Percentiles rank a stretch among this genome's conserved stretches.
Conservation (phyloP, 1,140 invertebrate genomes). For the Choristoneura fumiferana region DNA sequence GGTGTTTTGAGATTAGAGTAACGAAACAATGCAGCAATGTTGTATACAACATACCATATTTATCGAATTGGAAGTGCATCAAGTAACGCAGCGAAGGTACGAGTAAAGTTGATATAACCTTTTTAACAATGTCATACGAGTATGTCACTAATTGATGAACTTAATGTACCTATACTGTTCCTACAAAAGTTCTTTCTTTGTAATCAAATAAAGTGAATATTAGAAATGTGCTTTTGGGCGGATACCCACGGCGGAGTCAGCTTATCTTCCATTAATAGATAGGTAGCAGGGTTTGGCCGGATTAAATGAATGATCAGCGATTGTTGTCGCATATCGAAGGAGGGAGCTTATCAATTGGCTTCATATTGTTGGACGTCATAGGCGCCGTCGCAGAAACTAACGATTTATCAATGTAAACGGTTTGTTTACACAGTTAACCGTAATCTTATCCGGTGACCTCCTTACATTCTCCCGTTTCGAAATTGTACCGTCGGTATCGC, state of each 20-base stretch:
- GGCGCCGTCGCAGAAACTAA: constrained; percentile 68
- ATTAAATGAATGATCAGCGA: constrained; percentile 13
- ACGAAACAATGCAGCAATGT: too few species aligned
- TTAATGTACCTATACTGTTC: too few species aligned
- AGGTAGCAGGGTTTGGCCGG: background rate
- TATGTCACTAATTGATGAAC: too few species aligned
- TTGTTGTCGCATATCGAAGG: constrained; percentile 26
- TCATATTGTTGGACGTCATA: constrained; percentile 44
- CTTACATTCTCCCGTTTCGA: constrained; percentile 75
- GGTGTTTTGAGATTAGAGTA: too few species aligned
- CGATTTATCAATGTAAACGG: constrained; percentile 72
- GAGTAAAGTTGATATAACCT: too few species aligned
- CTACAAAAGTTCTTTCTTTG: too few species aligned
- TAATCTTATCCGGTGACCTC: constrained; percentile 76
- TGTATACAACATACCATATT: too few species aligned
- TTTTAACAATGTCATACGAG: too few species aligned
- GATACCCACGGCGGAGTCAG: background rate
- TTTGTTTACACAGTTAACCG: constrained; percentile 75
- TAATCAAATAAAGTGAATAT: too few species aligned
- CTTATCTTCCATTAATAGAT: constrained; percentile 12
- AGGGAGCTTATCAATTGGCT: constrained; percentile 38
- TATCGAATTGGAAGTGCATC: too few species aligned
- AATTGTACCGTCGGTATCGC: constrained; percentile 67
- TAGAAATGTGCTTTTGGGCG: too few species aligned
- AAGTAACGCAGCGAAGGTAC: too few species aligned